Evolutionary conservation across 2,888 invertebrate genomes (phyloP).

Genomic region (Lypha dubia): DNA sequence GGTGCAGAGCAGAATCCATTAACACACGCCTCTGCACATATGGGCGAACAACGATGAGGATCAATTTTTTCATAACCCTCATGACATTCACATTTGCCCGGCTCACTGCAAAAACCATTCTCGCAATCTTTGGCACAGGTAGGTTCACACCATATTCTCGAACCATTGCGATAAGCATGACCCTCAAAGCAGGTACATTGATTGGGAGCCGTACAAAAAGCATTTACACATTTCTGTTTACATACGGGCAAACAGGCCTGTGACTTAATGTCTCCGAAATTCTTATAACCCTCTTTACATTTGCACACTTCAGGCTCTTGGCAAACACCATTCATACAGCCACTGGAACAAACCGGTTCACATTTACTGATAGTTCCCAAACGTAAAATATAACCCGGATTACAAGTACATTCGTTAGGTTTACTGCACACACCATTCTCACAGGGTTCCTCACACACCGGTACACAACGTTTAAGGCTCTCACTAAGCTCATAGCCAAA

Average conservation of each 20-base stretch:
- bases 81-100: constrained; percentile 80
- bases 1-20: constrained; percentile 83
- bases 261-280: constrained; percentile 73
- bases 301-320: constrained; percentile 84
- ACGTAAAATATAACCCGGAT: constrained; percentile 78
- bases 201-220: constrained; percentile 83
- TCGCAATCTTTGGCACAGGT: constrained; percentile 80
- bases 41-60: constrained; percentile 78
- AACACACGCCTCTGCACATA: constrained; percentile 77
- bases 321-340: constrained; percentile 78
- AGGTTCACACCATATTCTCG: constrained; percentile 79
- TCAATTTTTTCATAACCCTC: constrained; percentile 77
- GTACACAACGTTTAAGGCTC: constrained; percentile 76
- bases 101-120: constrained; percentile 82
- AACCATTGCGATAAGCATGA: constrained; percentile 77
- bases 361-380: constrained; percentile 76
- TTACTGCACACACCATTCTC: constrained; percentile 81
- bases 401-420: constrained; percentile 84
- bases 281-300: constrained; percentile 78
- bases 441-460: constrained; percentile 78
- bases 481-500: constrained; percentile 82
- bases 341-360: constrained; percentile 79
- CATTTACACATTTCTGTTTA: constrained; percentile 84
- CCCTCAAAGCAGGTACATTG: constrained; percentile 80
- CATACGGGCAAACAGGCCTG: constrained; percentile 84